phyloP scores from a whole-genome alignment of 2,797 vertebrate genomes.

The Brachymystax lenok region DNA sequence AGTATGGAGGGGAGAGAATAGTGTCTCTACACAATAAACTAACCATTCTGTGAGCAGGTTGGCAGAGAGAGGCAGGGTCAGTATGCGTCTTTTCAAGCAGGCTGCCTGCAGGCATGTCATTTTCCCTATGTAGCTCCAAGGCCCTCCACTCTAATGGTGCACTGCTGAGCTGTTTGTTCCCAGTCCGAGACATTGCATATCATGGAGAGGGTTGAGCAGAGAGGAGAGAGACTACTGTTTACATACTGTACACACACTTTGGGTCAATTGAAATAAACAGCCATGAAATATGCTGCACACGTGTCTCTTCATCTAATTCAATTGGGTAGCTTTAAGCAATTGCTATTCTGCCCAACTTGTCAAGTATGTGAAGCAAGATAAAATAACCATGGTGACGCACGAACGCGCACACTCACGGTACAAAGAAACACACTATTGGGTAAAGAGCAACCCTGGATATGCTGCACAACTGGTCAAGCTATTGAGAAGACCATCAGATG shows the following conservation, averaged over 20 bases:
- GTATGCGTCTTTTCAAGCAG: conserved; percentile 51
- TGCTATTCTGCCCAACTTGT: conserved; percentile 66
- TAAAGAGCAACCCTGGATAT: conserved; percentile 48
- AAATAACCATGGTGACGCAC: conserved; percentile 34
- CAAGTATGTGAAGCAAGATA: conserved; percentile 70
- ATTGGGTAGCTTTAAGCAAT: conserved; percentile 51
- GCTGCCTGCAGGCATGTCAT: conserved; percentile 40
- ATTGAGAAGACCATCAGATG: conserved; percentile 45
- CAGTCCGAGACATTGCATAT: conserved; percentile 42
- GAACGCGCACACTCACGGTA: conserved; percentile 36
- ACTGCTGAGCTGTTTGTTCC: conserved; percentile 60
- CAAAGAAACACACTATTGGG: conserved; percentile 30
- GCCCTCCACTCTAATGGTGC: conserved; percentile 39
- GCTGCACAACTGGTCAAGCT: conserved; percentile 50
- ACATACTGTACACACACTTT: conserved; percentile 66
- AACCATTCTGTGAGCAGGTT: conserved; percentile 28
- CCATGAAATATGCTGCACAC: conserved; percentile 68
- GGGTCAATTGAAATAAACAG: conserved; percentile 63
- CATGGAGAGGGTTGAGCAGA: conserved; percentile 44
- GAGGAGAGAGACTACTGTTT: conserved; percentile 56
- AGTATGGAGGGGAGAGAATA: conserved; percentile 44
- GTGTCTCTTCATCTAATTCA: conserved; percentile 61
- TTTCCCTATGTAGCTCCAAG: conserved; percentile 28
- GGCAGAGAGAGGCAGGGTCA: conserved; percentile 21
- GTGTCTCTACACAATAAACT: conserved; percentile 42